A percentile compares a stretch with the other conserved stretches of the same genome.
Conservation (phyloP, 2,888 invertebrate genomes). For the Teinopalpus imperialis region DNA sequence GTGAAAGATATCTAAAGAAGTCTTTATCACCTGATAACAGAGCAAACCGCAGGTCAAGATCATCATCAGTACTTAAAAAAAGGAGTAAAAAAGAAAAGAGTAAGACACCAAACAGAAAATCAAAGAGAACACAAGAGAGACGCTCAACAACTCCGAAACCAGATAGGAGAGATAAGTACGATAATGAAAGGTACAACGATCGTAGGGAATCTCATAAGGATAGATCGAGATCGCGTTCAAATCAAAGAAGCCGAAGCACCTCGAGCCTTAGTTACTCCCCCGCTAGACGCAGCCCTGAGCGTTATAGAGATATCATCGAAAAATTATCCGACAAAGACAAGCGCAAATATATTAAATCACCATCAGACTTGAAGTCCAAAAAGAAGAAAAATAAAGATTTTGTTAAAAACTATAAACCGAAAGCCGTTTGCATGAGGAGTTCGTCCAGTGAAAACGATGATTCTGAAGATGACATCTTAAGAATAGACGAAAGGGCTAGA, state of each 20-base stretch:
- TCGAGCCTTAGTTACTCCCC: constrained; percentile 87
- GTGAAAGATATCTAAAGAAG: constrained; percentile 44
- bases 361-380: constrained; percentile 60
- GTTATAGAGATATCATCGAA: constrained; percentile 85
- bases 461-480: constrained; percentile 78
- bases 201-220: constrained; percentile 44
- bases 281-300: constrained; percentile 85
- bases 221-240: constrained; percentile 48
- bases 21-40: constrained; percentile 48
- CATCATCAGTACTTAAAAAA: constrained; percentile 46
- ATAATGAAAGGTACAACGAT: constrained; percentile 37
- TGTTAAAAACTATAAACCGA: constrained; percentile 52
- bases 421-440: constrained; percentile 79
- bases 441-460: constrained; percentile 83
- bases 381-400: constrained; percentile 50
- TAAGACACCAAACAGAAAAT: constrained; percentile 45
- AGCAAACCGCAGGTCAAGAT: constrained; percentile 42
- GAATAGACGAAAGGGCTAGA: constrained; percentile 68
- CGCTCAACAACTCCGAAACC: constrained; percentile 40
- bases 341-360: constrained; percentile 71
- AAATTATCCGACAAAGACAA: constrained; percentile 80
- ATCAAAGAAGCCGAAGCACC: constrained; percentile 70
- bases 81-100: constrained; percentile 48
- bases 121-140: constrained; percentile 45
- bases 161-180: constrained; percentile 31